Evolutionary conservation across 2,797 vertebrate species (phyloP).

Genomic region (Pelochelys cantorii): DNA sequence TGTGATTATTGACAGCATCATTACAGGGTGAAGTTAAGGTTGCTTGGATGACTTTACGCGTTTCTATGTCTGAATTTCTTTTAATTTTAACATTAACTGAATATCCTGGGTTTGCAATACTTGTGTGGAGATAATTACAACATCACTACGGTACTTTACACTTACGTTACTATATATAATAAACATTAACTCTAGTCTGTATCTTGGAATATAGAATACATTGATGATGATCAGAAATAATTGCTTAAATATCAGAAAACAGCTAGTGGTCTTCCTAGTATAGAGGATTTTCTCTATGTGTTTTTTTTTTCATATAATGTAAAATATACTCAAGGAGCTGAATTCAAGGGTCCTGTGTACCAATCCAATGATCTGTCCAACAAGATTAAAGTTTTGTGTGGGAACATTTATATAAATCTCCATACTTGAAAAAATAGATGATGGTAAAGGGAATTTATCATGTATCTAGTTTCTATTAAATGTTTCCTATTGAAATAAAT

Average conservation of each 20-base stretch:
- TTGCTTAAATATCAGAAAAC: neutral
- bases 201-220: neutral
- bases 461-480: neutral
- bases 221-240: neutral
- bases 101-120: neutral
- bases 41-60: neutral
- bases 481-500: slow-evolving; percentile 16
- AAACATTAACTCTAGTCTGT: neutral
- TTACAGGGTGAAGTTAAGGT: neutral
- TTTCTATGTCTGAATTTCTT: neutral
- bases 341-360: neutral
- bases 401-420: neutral
- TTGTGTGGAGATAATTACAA: neutral
- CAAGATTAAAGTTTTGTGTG: neutral
- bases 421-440: neutral
- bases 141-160: neutral
- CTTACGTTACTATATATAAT: neutral
- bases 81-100: neutral
- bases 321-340: neutral
- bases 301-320: neutral
- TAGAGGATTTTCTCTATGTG: neutral
- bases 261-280: neutral
- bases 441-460: neutral
- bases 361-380: neutral
- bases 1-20: neutral